A percentile compares a stretch with the other conserved stretches of the same genome.
These are phyloP conservation scores for Drosophila acutilabella DNA, from an alignment of 2,888 invertebrate genomes.

Conservation along the genomic window DNA sequence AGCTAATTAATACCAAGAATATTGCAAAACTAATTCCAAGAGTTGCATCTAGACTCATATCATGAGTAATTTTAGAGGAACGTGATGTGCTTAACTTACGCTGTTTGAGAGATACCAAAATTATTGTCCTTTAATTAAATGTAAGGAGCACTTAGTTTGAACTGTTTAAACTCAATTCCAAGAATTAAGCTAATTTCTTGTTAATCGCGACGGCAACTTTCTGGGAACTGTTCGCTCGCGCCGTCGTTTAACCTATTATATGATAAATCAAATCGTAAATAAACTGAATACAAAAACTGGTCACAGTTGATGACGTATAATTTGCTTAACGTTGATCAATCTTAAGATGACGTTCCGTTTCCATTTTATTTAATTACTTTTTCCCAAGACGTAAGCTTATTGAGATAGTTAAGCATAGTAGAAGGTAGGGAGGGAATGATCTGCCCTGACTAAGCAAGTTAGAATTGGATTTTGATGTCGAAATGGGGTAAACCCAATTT, in stretches of 20 bases:
- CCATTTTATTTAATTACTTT: conserved; percentile 50
- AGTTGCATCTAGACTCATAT: background rate
- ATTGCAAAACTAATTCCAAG: background rate
- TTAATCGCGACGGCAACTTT: conserved; percentile 20
- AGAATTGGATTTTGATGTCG: conserved; percentile 12
- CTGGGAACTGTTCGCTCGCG: conserved; percentile 33
- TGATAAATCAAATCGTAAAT: conserved; percentile 6
- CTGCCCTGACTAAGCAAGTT: conserved; percentile 29
- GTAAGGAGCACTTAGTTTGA: background rate
- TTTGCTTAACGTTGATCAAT: conserved; percentile 8
- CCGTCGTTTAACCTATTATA: conserved; percentile 20
- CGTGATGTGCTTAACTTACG: background rate
- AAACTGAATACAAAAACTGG: conserved; percentile 12
- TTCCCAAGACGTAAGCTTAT: conserved; percentile 43
- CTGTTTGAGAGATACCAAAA: background rate
- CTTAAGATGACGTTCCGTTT: conserved; percentile 24
- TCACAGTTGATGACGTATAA: conserved; percentile 16
- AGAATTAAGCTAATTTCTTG: conserved; percentile 17
- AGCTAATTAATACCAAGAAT: background rate
- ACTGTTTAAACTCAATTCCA: conserved; percentile 10
- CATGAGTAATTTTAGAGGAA: background rate
- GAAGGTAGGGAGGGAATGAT: background rate
- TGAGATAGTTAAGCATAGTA: background rate
- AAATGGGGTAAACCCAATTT: conserved; percentile 52
- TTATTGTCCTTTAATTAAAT: background rate